Percentiles rank a stretch among this genome's conserved stretches.
These are phyloP conservation scores for Xestia sexstrigata DNA, from an alignment of 2,888 invertebrate genomes.

Conservation along the genomic window DNA sequence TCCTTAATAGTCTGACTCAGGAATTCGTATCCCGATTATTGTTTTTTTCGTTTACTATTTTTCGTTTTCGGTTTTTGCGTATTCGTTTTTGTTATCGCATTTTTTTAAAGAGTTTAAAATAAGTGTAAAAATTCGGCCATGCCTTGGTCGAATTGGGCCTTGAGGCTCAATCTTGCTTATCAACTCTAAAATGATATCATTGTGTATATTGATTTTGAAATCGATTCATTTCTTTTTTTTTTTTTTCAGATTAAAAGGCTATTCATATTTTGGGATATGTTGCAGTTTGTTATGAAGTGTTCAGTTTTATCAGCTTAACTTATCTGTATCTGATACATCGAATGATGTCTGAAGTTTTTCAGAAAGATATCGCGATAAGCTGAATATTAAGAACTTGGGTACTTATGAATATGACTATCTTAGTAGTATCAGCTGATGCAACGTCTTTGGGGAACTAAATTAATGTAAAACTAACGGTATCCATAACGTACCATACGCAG, in stretches of 20 bases:
- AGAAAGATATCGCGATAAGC: conserved; percentile 24
- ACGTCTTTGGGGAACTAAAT: conserved; percentile 2
- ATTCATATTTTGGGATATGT: not conserved
- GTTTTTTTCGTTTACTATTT: too few species aligned
- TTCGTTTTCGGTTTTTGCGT: too few species aligned
- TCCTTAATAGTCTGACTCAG: not conserved
- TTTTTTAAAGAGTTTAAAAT: too few species aligned
- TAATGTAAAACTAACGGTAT: conserved; percentile 15
- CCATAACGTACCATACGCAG: conserved; percentile 8
- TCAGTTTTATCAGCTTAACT: conserved; percentile 37
- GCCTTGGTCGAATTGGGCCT: too few species aligned
- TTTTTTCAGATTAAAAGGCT: not conserved
- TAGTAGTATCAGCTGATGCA: not conserved
- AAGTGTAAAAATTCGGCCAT: too few species aligned
- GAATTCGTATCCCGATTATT: not conserved
- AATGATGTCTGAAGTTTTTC: conserved; percentile 28
- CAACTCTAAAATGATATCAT: not conserved
- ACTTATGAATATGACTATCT: not conserved
- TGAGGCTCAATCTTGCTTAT: not conserved
- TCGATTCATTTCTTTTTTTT: not conserved
- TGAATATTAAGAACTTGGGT: conserved; percentile 1
- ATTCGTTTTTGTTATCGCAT: too few species aligned
- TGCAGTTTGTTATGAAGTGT: conserved; percentile 23
- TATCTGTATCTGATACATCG: conserved; percentile 39
- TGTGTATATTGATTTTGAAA: not conserved